These are phyloP conservation scores for Desmodus rotundus DNA, from an alignment of 2,113 vertebrate species.

Conservation along the genomic window DNA sequence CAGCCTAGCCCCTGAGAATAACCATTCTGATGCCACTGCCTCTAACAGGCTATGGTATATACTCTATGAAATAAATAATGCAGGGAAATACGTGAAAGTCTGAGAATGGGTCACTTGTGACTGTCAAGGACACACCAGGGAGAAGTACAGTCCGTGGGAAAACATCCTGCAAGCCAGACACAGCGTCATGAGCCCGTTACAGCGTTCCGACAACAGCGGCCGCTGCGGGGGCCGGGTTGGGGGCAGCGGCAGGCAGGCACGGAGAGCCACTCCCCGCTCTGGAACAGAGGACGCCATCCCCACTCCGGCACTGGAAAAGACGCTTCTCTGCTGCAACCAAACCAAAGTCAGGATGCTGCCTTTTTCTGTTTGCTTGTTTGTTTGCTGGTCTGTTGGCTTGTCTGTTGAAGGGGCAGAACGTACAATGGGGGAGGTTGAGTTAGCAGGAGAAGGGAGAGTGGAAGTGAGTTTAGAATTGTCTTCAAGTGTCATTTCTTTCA, in stretches of 20 bases:
- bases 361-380: background rate
- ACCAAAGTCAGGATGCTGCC: background rate
- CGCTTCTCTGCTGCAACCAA: background rate
- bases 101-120: background rate
- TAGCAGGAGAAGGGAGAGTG: background rate
- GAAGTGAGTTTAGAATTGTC: background rate
- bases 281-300: background rate
- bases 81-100: background rate
- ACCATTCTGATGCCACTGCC: background rate
- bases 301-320: background rate
- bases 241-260: no score
- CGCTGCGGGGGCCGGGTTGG: fast-evolving
- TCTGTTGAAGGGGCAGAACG: background rate
- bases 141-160: background rate
- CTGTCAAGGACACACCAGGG: background rate
- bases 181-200: background rate
- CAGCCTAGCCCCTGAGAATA: background rate
- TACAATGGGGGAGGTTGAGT: background rate
- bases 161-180: background rate
- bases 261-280: background rate
- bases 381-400: background rate
- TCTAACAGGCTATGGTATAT: background rate
- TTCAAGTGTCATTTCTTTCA: background rate
- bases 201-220: background rate
- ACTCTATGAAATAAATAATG: background rate